Evolutionary conservation across 2,113 vertebrate species (phyloP).

Genomic region (Macquaria ambigua): DNA sequence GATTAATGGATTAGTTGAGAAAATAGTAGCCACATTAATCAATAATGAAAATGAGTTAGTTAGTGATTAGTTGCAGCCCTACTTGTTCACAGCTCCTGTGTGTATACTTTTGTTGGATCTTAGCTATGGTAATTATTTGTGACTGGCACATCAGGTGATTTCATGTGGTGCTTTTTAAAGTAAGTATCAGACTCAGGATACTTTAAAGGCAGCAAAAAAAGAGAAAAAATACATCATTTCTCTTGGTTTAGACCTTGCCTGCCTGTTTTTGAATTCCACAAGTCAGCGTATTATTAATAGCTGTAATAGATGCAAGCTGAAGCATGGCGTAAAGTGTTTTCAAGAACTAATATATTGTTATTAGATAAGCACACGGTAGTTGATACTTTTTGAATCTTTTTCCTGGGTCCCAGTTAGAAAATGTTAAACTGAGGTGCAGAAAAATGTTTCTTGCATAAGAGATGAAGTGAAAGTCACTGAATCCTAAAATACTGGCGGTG

Average conservation of each 20-base stretch:
- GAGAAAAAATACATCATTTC: not conserved
- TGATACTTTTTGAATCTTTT: not conserved
- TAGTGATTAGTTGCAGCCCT: not conserved
- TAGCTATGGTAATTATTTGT: slow-evolving; percentile 11
- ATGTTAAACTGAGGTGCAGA: not conserved
- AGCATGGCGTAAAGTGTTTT: not conserved
- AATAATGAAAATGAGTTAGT: not conserved
- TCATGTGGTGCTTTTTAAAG: not conserved
- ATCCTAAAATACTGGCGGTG: slow-evolving; percentile 40
- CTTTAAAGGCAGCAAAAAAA: not conserved
- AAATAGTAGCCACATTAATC: not conserved
- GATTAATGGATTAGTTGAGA: not conserved
- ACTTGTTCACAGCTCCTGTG: not conserved
- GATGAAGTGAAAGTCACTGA: slow-evolving; percentile 41
- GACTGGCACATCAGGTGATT: not conserved
- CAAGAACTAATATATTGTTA: not conserved
- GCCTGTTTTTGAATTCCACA: not conserved
- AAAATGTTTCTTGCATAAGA: slow-evolving; percentile 8
- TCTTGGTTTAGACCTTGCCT: not conserved
- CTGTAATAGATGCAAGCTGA: not conserved
- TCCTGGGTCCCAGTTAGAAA: not conserved
- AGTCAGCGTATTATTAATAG: not conserved
- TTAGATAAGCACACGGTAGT: not conserved
- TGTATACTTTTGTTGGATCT: not conserved
- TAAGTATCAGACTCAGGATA: not conserved